Conservation (phyloP, 2,113 vertebrate species). For the Motacilla tschutschensis region DNA sequence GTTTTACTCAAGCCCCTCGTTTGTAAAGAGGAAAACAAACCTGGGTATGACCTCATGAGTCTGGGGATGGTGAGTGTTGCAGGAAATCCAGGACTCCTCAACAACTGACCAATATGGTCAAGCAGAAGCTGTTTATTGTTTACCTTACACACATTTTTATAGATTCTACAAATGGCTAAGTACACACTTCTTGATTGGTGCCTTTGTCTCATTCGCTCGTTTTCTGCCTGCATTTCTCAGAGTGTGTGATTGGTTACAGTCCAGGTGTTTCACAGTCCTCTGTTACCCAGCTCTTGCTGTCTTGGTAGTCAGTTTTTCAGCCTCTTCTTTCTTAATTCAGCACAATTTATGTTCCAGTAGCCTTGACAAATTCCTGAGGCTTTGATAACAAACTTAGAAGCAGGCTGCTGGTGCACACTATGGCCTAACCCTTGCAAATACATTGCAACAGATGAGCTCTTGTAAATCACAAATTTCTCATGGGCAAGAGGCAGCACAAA, state of each 20-base stretch:
- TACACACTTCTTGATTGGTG: background rate
- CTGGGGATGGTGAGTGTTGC: background rate
- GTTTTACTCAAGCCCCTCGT: background rate
- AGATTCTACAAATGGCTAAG: background rate
- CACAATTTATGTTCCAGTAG: background rate
- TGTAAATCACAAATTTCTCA: background rate
- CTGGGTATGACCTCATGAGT: accelerated
- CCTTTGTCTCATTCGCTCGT: background rate
- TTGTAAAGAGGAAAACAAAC: background rate
- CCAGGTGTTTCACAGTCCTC: background rate
- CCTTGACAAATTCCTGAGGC: background rate
- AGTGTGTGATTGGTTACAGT: background rate
- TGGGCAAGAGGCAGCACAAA: background rate
- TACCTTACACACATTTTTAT: background rate
- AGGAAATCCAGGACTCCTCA: background rate
- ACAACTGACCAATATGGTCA: background rate
- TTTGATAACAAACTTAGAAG: background rate
- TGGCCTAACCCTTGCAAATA: background rate
- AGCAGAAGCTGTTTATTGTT: background rate
- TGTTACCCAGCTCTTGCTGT: background rate
- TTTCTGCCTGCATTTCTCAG: background rate
- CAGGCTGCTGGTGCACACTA: background rate
- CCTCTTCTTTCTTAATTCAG: background rate
- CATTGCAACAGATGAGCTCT: background rate
- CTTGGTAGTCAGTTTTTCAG: background rate